phyloP scores from a whole-genome alignment of 2,113 vertebrate genomes.

The Xenotilapia leptura region DNA sequence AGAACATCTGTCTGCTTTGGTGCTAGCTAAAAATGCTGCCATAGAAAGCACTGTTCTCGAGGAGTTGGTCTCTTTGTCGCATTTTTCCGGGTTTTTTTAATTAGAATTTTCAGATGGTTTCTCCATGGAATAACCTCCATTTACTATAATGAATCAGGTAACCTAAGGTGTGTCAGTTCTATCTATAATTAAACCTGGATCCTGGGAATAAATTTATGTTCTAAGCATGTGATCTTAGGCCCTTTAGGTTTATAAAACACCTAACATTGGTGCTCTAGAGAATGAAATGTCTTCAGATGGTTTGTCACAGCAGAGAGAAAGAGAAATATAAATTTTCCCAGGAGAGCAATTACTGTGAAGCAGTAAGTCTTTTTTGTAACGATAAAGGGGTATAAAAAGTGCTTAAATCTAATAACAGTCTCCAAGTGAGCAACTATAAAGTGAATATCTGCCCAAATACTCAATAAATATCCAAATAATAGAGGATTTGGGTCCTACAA shows the following conservation, averaged over 20 bases:
- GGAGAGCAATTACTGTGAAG: neutral
- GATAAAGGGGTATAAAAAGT: neutral
- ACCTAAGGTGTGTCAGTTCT: neutral
- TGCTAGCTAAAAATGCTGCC: slow-evolving; percentile 15
- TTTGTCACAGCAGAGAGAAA: neutral
- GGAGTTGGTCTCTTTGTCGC: neutral
- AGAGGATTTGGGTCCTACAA: neutral
- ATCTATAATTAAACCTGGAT: neutral
- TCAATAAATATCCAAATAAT: neutral
- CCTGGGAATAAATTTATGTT: neutral
- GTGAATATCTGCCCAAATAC: neutral
- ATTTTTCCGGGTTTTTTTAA: neutral
- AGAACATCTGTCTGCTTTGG: slow-evolving; percentile 11
- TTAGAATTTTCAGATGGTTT: neutral
- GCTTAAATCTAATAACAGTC: neutral
- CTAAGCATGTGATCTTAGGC: neutral
- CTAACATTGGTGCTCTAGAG: neutral
- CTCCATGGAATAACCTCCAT: neutral
- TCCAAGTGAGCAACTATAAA: neutral
- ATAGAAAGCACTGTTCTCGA: neutral
- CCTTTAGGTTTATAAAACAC: neutral
- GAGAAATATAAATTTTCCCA: accelerated
- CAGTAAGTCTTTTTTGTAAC: neutral
- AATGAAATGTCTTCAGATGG: neutral
- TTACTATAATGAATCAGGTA: neutral